Evolutionary conservation across 2,797 vertebrate species (phyloP), one percentile per base, ranked within the genome.

Genomic region (Percopsis omiscomaycus): DNA sequence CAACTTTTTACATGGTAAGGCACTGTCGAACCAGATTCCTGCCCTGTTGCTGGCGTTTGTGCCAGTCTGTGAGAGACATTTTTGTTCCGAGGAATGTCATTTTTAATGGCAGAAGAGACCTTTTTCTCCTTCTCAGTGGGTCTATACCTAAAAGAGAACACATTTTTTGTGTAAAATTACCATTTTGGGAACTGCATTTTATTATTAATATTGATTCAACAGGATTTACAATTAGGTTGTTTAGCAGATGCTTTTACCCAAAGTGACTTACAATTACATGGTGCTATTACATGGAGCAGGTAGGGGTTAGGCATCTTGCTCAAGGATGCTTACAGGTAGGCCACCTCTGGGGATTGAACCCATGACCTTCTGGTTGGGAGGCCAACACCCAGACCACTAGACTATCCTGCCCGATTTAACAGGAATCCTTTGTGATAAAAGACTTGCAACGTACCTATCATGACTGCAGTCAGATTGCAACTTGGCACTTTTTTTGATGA

Each of bases 21-120:
- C 46, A 6, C 32, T 37, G 32, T 37, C 32, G 0, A 37, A 66
- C 22, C 14, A 49, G 69, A 30, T 58, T 62, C 80, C 44, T 62
- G 50, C 42, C 73, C 66, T 64, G 68, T 52, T 55, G 50, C 15
- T 13, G 61, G 29, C 5, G 60, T 48, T 74, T 76, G 66, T 59
- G 44, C 1, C 59, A 45, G 53, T 55, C 54, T 88, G 71, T 82
- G 86, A 15, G 74, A 57, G 30, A 88, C 66, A 14, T 79, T 84
- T 83, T 85, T 89, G 48, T 81, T 66, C 2, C 59, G 61, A 27
- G 60, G 83, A 6, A 12, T 42, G 47, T 67, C 69, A 42, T 82
- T 64, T 52, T 78, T 67, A 45, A 45, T 5, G 49, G 60, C 37
- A 29, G 46, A 50, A 51, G 27, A 16, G 0, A 8, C 10, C 1